Conservation (phyloP, 2,797 vertebrate genomes). For the Scolopax rusticola region DNA sequence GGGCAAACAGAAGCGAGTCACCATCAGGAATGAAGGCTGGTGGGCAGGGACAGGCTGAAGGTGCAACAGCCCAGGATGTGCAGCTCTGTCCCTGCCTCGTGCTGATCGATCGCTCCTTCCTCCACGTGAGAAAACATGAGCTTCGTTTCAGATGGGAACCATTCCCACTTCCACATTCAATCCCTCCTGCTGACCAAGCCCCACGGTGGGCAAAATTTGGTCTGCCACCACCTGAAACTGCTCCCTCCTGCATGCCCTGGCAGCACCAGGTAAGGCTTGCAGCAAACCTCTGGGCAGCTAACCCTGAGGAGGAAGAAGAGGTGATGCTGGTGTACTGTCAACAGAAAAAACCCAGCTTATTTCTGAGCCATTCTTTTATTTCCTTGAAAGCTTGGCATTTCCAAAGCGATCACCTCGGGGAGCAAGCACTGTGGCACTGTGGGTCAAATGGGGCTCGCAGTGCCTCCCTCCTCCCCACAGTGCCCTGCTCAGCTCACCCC, state of each 20-base stretch:
- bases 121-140: background rate
- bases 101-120: background rate
- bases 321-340: background rate
- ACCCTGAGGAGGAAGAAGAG: background rate
- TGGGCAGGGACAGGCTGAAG: background rate
- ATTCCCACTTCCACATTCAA: background rate
- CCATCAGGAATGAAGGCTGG: background rate
- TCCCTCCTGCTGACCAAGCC: background rate
- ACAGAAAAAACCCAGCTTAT: background rate
- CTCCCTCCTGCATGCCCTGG: background rate
- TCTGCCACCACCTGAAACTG: background rate
- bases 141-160: background rate
- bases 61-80: background rate
- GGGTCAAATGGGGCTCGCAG: background rate
- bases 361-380: background rate
- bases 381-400: background rate
- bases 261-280: background rate
- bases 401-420: background rate
- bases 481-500: background rate
- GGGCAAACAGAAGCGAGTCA: background rate
- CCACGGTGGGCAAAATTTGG: background rate
- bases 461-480: background rate
- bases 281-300: background rate
- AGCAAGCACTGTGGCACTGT: background rate
- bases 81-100: background rate